These are phyloP conservation scores for Strix aluco DNA, from an alignment of 2,113 vertebrate species.

Conservation along the genomic window DNA sequence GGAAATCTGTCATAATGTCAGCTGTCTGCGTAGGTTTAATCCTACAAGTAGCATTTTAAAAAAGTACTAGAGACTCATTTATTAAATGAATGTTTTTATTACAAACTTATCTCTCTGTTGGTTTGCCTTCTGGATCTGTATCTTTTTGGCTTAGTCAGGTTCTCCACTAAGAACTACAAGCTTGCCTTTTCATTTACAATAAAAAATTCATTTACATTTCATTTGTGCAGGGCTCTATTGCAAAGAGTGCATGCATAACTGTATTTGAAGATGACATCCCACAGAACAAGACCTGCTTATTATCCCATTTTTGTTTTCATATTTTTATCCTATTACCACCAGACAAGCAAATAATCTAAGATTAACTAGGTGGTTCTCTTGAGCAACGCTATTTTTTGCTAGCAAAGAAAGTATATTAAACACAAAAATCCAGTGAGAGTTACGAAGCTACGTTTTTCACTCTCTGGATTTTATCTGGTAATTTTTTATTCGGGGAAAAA, in stretches of 20 bases:
- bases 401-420: not conserved
- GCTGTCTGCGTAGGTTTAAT: not conserved
- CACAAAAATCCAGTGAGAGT: not conserved
- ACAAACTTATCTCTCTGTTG: not conserved
- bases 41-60: not conserved
- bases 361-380: not conserved
- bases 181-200: not conserved
- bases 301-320: not conserved
- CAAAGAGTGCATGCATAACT: not conserved
- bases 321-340: not conserved
- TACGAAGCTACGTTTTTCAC: not conserved
- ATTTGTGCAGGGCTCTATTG: not conserved
- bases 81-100: not conserved
- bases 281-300: not conserved
- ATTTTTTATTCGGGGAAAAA: not conserved
- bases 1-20: not conserved
- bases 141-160: not conserved
- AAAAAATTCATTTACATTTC: not conserved
- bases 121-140: not conserved
- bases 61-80: not conserved
- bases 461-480: not conserved
- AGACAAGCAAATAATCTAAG: not conserved
- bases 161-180: not conserved
- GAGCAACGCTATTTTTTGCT: not conserved
- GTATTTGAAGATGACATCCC: not conserved